Percentiles rank a stretch among this genome's conserved stretches.
Evolutionary conservation across 2,797 vertebrate species (phyloP).

Genomic region (Tragopan temminckii): DNA sequence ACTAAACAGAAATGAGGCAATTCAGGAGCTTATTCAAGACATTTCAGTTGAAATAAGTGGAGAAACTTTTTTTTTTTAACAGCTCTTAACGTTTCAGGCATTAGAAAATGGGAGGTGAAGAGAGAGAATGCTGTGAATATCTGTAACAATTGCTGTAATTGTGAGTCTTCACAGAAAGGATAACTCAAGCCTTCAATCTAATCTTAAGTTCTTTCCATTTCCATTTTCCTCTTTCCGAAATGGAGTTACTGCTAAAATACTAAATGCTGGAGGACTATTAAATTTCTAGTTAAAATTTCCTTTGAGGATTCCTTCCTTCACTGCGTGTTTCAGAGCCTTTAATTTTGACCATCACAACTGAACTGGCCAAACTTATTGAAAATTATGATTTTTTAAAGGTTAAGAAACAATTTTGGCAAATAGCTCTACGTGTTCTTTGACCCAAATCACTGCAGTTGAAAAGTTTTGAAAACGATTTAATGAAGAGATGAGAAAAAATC

Average conservation of each 20-base stretch:
- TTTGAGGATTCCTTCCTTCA: neutral
- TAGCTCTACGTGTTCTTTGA: neutral
- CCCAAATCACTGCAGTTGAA: neutral
- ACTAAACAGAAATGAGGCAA: neutral
- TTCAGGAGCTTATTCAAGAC: neutral
- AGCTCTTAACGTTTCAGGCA: neutral
- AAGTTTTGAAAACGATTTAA: slow-evolving; percentile 1
- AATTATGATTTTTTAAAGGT: neutral
- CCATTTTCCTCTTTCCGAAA: neutral
- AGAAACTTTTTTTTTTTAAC: slow-evolving; percentile 3
- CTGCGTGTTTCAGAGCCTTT: neutral
- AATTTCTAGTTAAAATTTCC: neutral
- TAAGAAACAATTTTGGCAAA: neutral
- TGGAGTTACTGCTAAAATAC: neutral
- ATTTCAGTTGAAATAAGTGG: neutral
- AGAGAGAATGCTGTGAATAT: neutral
- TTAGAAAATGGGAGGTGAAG: slow-evolving; percentile 18
- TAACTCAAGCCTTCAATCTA: slow-evolving; percentile 19
- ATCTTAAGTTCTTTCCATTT: neutral
- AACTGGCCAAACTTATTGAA: neutral
- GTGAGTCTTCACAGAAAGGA: slow-evolving; percentile 6
- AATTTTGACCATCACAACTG: neutral
- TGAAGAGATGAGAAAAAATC: neutral
- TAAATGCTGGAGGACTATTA: neutral
- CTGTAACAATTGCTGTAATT: neutral